Percentiles rank a stretch among this genome's conserved stretches.
phyloP scores from a whole-genome alignment of 2,888 invertebrate genomes.

The Thereva nobilitata region DNA sequence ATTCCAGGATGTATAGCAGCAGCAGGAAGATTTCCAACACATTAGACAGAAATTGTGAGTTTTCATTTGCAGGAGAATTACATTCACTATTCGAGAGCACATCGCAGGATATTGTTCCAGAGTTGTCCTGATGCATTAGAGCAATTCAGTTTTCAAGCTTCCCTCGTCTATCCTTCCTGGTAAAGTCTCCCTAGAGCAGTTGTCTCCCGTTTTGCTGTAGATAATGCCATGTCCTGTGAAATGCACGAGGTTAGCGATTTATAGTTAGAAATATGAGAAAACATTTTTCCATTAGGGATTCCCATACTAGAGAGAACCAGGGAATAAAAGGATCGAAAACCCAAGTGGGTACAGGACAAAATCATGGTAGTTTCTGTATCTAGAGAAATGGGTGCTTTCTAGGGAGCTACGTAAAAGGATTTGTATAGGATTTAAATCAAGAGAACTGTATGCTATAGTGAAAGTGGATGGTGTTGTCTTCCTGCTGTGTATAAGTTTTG shows the following conservation, averaged over 20 bases:
- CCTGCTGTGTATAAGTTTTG: too few species aligned
- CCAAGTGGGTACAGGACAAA: too few species aligned
- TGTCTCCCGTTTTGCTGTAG: slow-evolving; percentile 26
- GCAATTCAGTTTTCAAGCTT: background rate
- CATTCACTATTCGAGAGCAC: slow-evolving; percentile 11
- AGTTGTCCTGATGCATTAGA: slow-evolving; percentile 3
- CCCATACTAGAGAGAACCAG: background rate
- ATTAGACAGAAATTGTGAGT: slow-evolving; percentile 33
- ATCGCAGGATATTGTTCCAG: background rate
- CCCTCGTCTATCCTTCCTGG: too few species aligned
- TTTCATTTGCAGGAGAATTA: slow-evolving; percentile 31
- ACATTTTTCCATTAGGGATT: slow-evolving; percentile 31
- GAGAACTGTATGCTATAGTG: too few species aligned
- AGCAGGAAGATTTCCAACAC: slow-evolving; percentile 34
- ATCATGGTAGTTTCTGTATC: too few species aligned
- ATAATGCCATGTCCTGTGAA: slow-evolving; percentile 37
- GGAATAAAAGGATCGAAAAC: too few species aligned
- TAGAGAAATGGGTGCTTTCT: too few species aligned
- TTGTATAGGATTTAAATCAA: too few species aligned
- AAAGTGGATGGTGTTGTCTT: too few species aligned
- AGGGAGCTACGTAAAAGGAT: too few species aligned
- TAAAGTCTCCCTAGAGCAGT: slow-evolving; percentile 15
- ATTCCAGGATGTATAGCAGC: slow-evolving; percentile 16
- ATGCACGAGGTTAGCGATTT: slow-evolving; percentile 39
- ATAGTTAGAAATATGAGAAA: slow-evolving; percentile 33